Evolutionary conservation across 2,888 invertebrate species (phyloP), one percentile per base, ranked within the genome.

Genomic region (Liodrosophila aerea): DNA sequence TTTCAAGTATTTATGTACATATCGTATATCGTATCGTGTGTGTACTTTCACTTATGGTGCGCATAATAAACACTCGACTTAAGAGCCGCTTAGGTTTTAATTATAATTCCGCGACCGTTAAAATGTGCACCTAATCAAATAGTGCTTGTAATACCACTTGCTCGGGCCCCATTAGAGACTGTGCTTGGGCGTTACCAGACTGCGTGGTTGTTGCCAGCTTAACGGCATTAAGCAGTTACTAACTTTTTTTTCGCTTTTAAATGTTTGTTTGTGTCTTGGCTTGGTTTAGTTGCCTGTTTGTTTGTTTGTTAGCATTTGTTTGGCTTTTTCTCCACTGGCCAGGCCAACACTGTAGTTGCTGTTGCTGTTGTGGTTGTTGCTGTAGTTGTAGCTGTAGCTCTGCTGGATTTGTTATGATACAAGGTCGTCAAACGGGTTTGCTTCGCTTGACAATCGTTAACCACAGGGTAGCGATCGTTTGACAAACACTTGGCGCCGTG

Each of bases 341-440:
- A n/a, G 49, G 34, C 45, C 11, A 16, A 44, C 27, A 33, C 5
- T 43, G 41, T 8, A 11, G 18, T 15, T 37, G 33, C 7, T 54
- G 39, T 45, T 39, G 34, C 15, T 15, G 8, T 36, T 36, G 15
- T 34, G 1, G 1, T n/a, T 16, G 5, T 39, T 39, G 36, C 27
- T 46, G 22, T 16, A 8, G 44, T 46, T 29, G 39, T 37, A 13
- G 39, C 39, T 31, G 7, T 50, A 22, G 44, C 39, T 50, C 45
- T 53, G 62, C 59, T 67, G 73, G 62, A 74, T 64, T 85, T 85
- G 82, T 87, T 87, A 81, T 81, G 82, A 86, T 77, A 83, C 88
- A 88, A 87, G 88, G 87, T 87, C 87, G 87, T 84, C 85, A 85
- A 88, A 88, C 87, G 75, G 76, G 87, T 87, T 87, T 80, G 61